Percentiles rank a stretch among this genome's conserved stretches.
phyloP scores from a whole-genome alignment of 2,888 invertebrate genomes.

The Corbicula japonica region DNA sequence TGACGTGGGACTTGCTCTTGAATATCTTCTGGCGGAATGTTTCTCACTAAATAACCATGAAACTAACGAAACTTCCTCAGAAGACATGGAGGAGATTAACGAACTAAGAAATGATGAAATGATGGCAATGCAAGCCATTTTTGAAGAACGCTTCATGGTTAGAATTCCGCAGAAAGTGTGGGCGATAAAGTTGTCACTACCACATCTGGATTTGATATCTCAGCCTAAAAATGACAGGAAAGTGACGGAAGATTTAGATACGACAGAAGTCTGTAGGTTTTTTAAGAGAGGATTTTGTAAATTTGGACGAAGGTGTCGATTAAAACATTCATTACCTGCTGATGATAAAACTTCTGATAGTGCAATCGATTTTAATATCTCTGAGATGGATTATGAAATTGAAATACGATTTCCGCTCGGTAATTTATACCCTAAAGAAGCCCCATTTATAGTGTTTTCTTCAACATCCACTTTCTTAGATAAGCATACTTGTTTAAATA shows the following conservation, averaged over 20 bases:
- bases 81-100: conserved; percentile 62
- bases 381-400: conserved; percentile 71
- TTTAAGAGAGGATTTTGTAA: conserved; percentile 80
- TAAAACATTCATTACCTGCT: conserved; percentile 65
- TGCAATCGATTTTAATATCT: conserved; percentile 25
- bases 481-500: conserved; percentile 76
- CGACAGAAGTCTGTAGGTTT: conserved; percentile 73
- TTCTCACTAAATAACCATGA: conserved; percentile 64
- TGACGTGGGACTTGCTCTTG: conserved; percentile 80
- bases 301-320: conserved; percentile 77
- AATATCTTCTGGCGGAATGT: conserved; percentile 79
- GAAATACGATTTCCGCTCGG: conserved; percentile 81
- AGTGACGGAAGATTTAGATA: conserved; percentile 6
- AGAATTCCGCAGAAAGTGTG: conserved; percentile 79
- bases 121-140: conserved; percentile 81
- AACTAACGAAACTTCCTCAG: conserved; percentile 22
- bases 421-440: conserved; percentile 80
- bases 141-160: conserved; percentile 79
- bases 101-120: conserved; percentile 82
- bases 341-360: conserved; percentile 27
- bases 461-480: conserved; percentile 73
- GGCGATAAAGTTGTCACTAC: conserved; percentile 76
- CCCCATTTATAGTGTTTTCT: conserved; percentile 81
- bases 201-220: conserved; percentile 69
- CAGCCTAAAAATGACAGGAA: conserved; percentile 41